Conservation (phyloP, 2,888 invertebrate species). For the Ormia ochracea region DNA sequence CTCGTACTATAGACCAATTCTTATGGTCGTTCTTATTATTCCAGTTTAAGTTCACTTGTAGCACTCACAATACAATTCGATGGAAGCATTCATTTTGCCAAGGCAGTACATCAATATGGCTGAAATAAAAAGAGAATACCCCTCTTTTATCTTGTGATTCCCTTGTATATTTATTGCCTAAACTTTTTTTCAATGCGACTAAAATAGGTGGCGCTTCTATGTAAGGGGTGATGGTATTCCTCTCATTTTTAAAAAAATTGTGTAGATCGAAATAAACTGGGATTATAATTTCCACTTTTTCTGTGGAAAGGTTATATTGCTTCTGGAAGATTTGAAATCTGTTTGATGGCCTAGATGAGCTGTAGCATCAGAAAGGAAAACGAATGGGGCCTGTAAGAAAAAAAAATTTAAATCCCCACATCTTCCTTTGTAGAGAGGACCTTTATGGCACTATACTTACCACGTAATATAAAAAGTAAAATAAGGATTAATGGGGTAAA, state of each 20-base stretch:
- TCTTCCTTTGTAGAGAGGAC: background rate
- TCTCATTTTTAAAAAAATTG: slow-evolving; percentile 3
- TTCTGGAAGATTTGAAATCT: background rate
- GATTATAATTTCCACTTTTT: too few relatives aligned
- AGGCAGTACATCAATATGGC: background rate
- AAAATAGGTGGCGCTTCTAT: background rate
- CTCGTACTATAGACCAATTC: too few relatives aligned
- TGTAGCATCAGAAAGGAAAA: background rate
- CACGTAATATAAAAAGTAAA: background rate
- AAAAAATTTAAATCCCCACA: too few relatives aligned
- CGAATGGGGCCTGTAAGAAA: slow-evolving; percentile 22
- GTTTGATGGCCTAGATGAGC: slow-evolving; percentile 6
- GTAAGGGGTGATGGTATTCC: background rate
- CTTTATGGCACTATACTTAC: slow-evolving; percentile 11
- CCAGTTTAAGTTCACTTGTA: too few relatives aligned
- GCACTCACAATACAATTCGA: too few relatives aligned
- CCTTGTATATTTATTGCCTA: background rate
- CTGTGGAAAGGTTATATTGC: too few relatives aligned
- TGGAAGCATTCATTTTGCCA: background rate
- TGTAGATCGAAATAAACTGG: background rate
- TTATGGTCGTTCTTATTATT: too few relatives aligned
- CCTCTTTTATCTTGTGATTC: background rate
- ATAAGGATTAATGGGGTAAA: too few relatives aligned
- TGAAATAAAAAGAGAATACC: slow-evolving; percentile 1
- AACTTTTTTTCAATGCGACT: background rate